These are phyloP conservation scores for Urocynchramus pylzowi DNA, from an alignment of 2,113 vertebrate genomes.

Conservation along the genomic window DNA sequence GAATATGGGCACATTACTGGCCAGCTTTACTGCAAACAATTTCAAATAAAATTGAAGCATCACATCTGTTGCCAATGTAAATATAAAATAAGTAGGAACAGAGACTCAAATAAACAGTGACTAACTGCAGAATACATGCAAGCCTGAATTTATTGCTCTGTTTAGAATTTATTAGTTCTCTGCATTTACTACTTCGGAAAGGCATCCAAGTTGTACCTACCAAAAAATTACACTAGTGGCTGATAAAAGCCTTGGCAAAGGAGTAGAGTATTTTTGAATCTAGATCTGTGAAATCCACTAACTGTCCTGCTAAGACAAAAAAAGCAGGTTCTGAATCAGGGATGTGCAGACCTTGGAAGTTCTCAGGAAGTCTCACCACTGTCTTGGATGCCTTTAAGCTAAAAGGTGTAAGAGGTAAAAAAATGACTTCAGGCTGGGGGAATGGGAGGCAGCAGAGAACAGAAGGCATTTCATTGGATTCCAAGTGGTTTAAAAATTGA, in stretches of 20 bases:
- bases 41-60: background rate
- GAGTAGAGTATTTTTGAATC: background rate
- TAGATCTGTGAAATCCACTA: background rate
- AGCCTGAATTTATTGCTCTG: background rate
- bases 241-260: background rate
- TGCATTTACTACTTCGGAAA: background rate
- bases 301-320: background rate
- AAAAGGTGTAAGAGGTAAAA: background rate
- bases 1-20: background rate
- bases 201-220: background rate
- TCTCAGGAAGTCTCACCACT: background rate
- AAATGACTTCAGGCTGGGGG: background rate
- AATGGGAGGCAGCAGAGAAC: background rate
- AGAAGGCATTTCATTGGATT: rapidly evolving
- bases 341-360: background rate
- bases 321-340: background rate
- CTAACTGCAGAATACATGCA: background rate
- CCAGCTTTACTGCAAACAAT: background rate
- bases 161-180: background rate
- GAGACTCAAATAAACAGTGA: background rate
- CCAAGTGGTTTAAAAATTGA: background rate
- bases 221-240: background rate
- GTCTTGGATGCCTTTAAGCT: background rate
- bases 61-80: background rate
- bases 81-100: background rate